Base-by-base conservation (phyloP, 2,888 invertebrate species). In the Odontocolon sp. region DNA sequence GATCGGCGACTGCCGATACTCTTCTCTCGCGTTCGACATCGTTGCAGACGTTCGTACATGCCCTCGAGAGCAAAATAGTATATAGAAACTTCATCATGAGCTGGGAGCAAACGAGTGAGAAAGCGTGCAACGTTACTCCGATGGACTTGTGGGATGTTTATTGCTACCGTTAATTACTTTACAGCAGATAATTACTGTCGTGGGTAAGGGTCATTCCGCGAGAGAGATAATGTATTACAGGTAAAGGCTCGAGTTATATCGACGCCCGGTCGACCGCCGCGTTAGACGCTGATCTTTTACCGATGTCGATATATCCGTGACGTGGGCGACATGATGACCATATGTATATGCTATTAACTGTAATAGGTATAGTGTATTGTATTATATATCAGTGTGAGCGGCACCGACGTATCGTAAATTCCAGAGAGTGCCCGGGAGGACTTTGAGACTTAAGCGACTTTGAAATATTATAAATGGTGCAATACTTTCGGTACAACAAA, bases 81-180 rank as follows among this genome's bases (percentile, higher is more conserved):
- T 47, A 3, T n/a, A 33, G 59, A 42, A 54, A 45, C 18, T 56
- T n/a, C 59, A 18, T 59, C 36, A 47, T 40, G 61, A 52, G 67
- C 42, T 26, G 56, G 45, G 56, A 56, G 33, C 9, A 16, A 16
- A 47, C n/a, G 42, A 23, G 21, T n/a, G 21, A 47, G 1, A 26
- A 42, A 14, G 21, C 16, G 26, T 40, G 40, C 26, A 4, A 45
- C 31, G 18, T 23, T 16, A 18, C 23, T 28, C 52, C 42, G 47
- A 68, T 26, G 40, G 68, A 59, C 50, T 69, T 59, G 63, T 57
- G 67, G 79, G 79, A 81, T 82, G 83, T 85, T 84, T 86, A 84
- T 83, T 82, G 82, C 84, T 80, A 82, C 80, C 78, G 83, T 86
- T 86, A 87, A 87, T 87, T 87, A 83, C 84, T 85, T 84, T 82